Base-by-base conservation (phyloP, 1,140 invertebrate genomes). In the Drosophila takahashii region DNA sequence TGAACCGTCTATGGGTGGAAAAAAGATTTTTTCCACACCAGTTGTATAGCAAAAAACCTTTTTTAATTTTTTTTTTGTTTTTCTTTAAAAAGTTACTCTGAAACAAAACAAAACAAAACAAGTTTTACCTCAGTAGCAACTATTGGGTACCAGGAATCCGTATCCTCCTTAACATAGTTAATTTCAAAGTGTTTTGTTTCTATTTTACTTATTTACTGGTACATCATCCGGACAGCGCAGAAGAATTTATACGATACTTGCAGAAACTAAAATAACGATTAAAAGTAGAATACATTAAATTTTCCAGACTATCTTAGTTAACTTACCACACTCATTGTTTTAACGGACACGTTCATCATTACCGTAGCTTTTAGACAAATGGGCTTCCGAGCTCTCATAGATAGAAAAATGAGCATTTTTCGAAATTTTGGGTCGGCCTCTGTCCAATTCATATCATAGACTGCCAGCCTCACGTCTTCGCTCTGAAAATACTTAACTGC, bases 251-350 rank as follows among this genome's bases (percentile, higher is more conserved):
- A 76, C 0, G 69, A 50, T 37, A 74, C 59, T 36, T 41, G 29
- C 36, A 76, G 3, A n/a, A 76, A 76, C 72, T 76, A 15, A 15
- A 50, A 36, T 9, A 9, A 0, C 1, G 5, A 1, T 32, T 7
- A 32, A 9, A 15, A n/a, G 9, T n/a, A 22, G 0, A 13, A 36
- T 37, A 0, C 16, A 10, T 4, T 22, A 27, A 1, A 2, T 16
- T 6, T 37, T 7, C 7, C 5, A 7, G n/a, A n/a, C 37, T 7
- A 7, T n/a, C n/a, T n/a, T n/a, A n/a, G n/a, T n/a, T n/a, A 1
- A 27, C 41, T 15, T 50, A 79, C 77, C 41, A 50, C 51, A 2
- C 72, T 86, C 73, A 86, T 74, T 8, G 81, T 83, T 11, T 59
- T 16, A 54, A 81, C 79, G 0, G 81, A 80, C 3, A 86, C 27